Percentiles rank a stretch among this genome's conserved stretches.
Conservation (phyloP, 1,140 invertebrate genomes). For the Eurosta solidaginis region DNA sequence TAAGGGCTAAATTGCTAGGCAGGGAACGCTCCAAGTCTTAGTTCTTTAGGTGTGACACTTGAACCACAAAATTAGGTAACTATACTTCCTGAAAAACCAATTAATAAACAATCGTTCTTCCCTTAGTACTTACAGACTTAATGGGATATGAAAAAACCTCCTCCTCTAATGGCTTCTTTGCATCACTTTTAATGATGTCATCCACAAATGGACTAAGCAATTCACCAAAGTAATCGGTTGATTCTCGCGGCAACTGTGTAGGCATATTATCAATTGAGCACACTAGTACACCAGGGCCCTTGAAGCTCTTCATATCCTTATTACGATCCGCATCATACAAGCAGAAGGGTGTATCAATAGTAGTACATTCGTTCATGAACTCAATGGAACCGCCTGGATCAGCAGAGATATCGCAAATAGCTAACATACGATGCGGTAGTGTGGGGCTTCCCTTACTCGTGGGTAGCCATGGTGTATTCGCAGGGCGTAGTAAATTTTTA, state of each 20-base stretch:
- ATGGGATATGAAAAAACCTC: conserved; percentile 80
- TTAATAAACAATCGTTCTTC: too few species aligned
- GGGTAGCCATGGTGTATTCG: conserved; percentile 90
- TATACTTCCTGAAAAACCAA: too few species aligned
- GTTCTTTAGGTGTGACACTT: too few species aligned
- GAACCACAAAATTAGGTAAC: too few species aligned
- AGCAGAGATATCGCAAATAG: conserved; percentile 97
- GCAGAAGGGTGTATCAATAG: conserved; percentile 98
- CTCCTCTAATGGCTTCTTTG: conserved; percentile 79
- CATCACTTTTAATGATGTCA: conserved; percentile 91
- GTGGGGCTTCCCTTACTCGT: conserved; percentile 83
- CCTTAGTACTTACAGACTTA: conserved; percentile 76
- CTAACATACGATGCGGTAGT: conserved; percentile 87
- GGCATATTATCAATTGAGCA: conserved; percentile 99
- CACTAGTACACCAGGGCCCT: conserved; percentile 94
- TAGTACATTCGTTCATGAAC: conserved; percentile 99
- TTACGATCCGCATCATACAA: conserved; percentile 98
- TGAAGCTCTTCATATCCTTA: conserved; percentile 95
- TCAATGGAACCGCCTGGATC: conserved; percentile 99
- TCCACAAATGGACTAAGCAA: conserved; percentile 85
- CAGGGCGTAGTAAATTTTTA: conserved; percentile 87
- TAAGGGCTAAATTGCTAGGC: too few species aligned
- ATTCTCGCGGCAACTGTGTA: conserved; percentile 94
- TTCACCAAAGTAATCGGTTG: conserved; percentile 97
- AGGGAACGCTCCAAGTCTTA: too few species aligned